A percentile compares a stretch with the other conserved stretches of the same genome.
These are phyloP conservation scores for Chrysemys picta DNA, from an alignment of 2,113 vertebrate species.

Conservation along the genomic window DNA sequence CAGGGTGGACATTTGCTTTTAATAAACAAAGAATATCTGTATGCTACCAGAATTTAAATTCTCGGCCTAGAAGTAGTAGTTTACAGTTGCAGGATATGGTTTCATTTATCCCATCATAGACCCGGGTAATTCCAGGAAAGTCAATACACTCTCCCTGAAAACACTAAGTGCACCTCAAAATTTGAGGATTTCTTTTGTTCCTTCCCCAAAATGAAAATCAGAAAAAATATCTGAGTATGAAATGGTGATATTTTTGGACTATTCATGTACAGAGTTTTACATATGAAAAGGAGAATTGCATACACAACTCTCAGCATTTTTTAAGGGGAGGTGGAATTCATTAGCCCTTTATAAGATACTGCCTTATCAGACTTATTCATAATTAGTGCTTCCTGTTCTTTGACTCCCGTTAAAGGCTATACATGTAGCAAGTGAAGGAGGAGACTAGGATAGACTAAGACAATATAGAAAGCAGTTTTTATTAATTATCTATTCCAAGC, in stretches of 20 bases:
- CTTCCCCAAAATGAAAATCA: background rate
- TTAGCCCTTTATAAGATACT: background rate
- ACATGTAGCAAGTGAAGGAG: background rate
- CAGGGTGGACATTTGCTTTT: background rate
- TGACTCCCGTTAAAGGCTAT: background rate
- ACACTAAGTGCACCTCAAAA: background rate
- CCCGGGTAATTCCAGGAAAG: background rate
- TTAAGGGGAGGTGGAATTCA: background rate
- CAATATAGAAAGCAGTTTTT: background rate
- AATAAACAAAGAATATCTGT: background rate
- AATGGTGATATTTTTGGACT: background rate
- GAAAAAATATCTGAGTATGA: background rate
- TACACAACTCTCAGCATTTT: background rate
- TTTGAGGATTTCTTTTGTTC: background rate
- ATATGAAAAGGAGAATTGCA: background rate
- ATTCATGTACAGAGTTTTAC: background rate
- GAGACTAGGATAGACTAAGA: background rate
- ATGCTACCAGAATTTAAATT: background rate
- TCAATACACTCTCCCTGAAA: background rate
- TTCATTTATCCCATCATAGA: background rate
- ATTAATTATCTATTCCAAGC: background rate
- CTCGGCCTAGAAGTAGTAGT: background rate
- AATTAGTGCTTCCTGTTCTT: background rate
- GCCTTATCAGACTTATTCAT: background rate
- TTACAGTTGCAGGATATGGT: slow-evolving; percentile 1